phyloP scores from a whole-genome alignment of 2,888 invertebrate genomes.

The Camponotus fellah region DNA sequence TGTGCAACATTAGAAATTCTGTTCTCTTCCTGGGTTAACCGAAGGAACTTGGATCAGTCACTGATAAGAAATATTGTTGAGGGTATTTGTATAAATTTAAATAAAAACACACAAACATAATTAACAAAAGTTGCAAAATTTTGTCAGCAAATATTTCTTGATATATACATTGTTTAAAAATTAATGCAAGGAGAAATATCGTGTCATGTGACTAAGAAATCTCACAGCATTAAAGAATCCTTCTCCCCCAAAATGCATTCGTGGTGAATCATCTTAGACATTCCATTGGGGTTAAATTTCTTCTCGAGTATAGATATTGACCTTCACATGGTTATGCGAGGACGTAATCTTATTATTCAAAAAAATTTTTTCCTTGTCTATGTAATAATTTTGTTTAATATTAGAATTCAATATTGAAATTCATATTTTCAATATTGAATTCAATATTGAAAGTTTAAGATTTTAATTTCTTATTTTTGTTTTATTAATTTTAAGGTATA shows the following conservation, averaged over 20 bases:
- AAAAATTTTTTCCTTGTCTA: background rate
- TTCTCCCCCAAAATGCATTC: constrained; percentile 56
- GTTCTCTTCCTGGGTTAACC: constrained; percentile 14
- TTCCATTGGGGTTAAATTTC: constrained; percentile 60
- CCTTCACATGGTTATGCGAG: constrained; percentile 56
- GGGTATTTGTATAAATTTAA: background rate
- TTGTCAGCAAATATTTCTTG: background rate
- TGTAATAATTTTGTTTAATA: background rate
- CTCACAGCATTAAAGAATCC: constrained; percentile 48
- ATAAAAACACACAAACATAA: background rate
- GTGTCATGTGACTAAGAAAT: constrained; percentile 30
- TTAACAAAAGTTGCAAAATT: constrained; percentile 9
- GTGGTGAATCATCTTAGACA: constrained; percentile 67
- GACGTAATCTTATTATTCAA: constrained; percentile 32
- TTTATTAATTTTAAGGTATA: background rate
- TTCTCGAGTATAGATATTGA: constrained; percentile 45
- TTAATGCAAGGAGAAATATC: background rate
- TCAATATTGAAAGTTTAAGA: background rate
- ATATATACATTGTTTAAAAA: background rate
- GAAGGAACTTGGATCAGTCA: background rate
- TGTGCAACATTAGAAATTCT: constrained; percentile 16
- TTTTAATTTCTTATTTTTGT: background rate
- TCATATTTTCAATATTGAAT: too few species aligned
- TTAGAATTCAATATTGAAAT: background rate
- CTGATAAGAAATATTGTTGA: background rate